Conservation (phyloP, 2,797 vertebrate species). For the Enteromius afrohamiltoni region DNA sequence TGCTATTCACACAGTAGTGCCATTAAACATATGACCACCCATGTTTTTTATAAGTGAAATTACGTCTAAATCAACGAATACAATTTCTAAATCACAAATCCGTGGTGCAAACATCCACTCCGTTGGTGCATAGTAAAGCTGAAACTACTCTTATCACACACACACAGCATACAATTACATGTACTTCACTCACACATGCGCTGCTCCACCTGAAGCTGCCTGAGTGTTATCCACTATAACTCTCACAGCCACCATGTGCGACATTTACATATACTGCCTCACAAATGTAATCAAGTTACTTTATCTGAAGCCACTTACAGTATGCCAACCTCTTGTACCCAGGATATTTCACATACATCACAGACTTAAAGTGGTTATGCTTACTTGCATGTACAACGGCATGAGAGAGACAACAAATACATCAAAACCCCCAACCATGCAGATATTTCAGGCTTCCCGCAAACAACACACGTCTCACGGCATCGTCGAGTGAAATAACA, state of each 20-base stretch:
- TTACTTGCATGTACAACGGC: no score
- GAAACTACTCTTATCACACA: not conserved
- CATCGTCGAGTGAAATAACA: not conserved
- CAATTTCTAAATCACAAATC: not conserved
- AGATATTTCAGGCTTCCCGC: not conserved
- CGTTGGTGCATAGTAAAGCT: not conserved
- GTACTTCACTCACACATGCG: not conserved
- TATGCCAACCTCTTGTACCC: not conserved
- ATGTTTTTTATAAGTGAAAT: not conserved
- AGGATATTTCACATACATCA: not conserved
- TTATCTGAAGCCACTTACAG: not conserved
- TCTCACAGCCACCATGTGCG: not conserved
- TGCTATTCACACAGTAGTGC: not conserved
- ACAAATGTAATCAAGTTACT: not conserved
- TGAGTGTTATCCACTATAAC: slow-evolving; percentile 1
- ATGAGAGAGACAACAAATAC: not conserved
- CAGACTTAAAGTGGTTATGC: not conserved
- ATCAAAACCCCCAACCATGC: not conserved
- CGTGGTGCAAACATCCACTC: not conserved
- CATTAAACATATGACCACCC: not conserved
- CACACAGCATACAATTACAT: not conserved
- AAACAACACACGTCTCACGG: not conserved
- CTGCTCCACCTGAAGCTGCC: not conserved
- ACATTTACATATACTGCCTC: not conserved
- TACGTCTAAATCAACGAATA: not conserved